Conservation (phyloP, 2,888 invertebrate genomes). For the Ochropleura leucogaster region DNA sequence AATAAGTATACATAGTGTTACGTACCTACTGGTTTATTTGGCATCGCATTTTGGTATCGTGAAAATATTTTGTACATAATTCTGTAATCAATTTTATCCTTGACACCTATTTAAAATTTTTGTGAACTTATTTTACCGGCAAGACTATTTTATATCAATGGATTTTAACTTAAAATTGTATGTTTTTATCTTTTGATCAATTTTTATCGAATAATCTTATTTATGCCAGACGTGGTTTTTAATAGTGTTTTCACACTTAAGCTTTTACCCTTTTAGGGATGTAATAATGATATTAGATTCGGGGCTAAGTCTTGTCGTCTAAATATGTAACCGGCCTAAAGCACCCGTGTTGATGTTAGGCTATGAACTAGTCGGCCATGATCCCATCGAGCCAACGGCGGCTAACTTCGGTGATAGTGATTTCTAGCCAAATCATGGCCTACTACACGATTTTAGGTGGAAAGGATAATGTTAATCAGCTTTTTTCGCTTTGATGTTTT, state of each 20-base stretch:
- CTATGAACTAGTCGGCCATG: constrained; percentile 53
- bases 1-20: constrained; percentile 76
- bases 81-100: constrained; percentile 74
- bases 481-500: constrained; percentile 76
- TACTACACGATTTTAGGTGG: constrained; percentile 67
- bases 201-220: constrained; percentile 36
- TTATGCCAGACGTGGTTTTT: constrained; percentile 51
- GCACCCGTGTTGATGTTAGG: constrained; percentile 52
- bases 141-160: constrained; percentile 56
- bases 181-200: constrained; percentile 25
- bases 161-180: constrained; percentile 16
- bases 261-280: constrained; percentile 18
- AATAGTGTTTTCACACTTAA: constrained; percentile 19
- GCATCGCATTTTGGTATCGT: constrained; percentile 73
- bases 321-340: constrained; percentile 64
- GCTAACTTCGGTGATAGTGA: constrained; percentile 23
- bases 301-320: constrained; percentile 62
- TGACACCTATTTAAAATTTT: constrained; percentile 60
- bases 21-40: constrained; percentile 71
- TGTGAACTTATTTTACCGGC: constrained; percentile 62
- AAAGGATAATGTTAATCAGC: constrained; percentile 73
- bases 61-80: constrained; percentile 73
- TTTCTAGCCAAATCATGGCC: constrained; percentile 53
- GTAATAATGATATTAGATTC: constrained; percentile 30
- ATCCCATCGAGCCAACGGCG: constrained; percentile 34